A percentile compares a stretch with the other conserved stretches of the same genome.
These are phyloP conservation scores for Zaprionus taronus DNA, from an alignment of 1,140 invertebrate genomes.

Conservation along the genomic window DNA sequence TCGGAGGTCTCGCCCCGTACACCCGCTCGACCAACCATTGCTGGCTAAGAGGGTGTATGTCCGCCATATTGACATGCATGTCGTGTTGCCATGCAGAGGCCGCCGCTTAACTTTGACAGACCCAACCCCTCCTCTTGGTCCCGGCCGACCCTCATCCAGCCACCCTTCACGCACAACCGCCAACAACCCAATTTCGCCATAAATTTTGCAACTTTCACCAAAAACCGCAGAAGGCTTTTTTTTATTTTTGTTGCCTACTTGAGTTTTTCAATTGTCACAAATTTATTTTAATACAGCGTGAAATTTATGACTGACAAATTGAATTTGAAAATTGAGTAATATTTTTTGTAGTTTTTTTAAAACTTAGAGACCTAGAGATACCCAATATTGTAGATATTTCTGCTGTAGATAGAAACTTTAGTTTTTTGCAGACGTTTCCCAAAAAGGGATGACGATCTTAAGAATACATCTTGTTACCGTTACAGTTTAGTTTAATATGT, in stretches of 20 bases:
- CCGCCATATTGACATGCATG: constrained; percentile 72
- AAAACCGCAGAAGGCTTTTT: constrained; percentile 40
- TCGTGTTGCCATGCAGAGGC: constrained; percentile 77
- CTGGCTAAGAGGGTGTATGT: constrained; percentile 32
- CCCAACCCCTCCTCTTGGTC: constrained; percentile 25
- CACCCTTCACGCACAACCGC: background rate
- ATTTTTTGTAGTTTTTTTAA: constrained; percentile 25
- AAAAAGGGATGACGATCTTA: too few relatives aligned
- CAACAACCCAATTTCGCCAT: constrained; percentile 52
- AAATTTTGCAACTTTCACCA: constrained; percentile 64
- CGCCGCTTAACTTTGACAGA: constrained; percentile 77
- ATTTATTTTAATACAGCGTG: constrained; percentile 80
- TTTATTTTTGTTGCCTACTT: constrained; percentile 50
- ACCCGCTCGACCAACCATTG: background rate
- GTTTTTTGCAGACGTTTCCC: too few relatives aligned
- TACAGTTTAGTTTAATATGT: too few relatives aligned
- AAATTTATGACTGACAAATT: constrained; percentile 83
- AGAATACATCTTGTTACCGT: too few relatives aligned
- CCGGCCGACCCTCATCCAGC: constrained; percentile 21
- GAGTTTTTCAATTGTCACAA: constrained; percentile 71
- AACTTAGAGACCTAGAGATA: background rate
- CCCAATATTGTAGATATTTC: background rate
- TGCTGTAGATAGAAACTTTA: background rate
- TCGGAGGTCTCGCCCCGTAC: constrained; percentile 30
- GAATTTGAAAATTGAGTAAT: constrained; percentile 70